Conservation (phyloP, 2,113 vertebrate genomes). For the Syngnathoides biaculeatus region DNA sequence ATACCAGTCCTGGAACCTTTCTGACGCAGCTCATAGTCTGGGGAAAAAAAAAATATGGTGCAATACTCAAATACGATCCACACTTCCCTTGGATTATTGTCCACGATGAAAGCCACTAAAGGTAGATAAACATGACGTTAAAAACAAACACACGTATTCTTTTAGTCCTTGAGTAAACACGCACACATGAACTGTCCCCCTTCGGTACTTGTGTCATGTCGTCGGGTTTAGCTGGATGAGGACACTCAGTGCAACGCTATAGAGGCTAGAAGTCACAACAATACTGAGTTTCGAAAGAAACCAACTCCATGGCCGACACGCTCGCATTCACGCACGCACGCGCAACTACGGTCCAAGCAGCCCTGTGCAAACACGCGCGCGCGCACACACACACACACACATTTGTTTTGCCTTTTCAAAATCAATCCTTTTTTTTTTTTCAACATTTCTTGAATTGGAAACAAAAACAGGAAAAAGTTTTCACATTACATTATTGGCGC, state of each 20-base stretch:
- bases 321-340: slow-evolving; percentile 58
- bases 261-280: slow-evolving; percentile 84
- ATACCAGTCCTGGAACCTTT: background rate
- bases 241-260: slow-evolving; percentile 94
- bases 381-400: slow-evolving; percentile 48
- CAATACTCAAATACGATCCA: slow-evolving; percentile 86
- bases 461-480: slow-evolving; percentile 83
- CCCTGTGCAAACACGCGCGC: slow-evolving; percentile 74
- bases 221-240: slow-evolving; percentile 82
- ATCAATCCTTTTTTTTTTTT: slow-evolving; percentile 34
- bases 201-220: slow-evolving; percentile 76
- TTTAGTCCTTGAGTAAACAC: slow-evolving; percentile 97
- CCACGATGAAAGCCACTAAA: slow-evolving; percentile 93
- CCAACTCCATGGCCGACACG: slow-evolving; percentile 33
- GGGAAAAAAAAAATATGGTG: slow-evolving; percentile 91
- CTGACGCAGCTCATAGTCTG: slow-evolving; percentile 39
- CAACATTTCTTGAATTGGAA: slow-evolving; percentile 61
- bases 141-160: slow-evolving; percentile 71
- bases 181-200: slow-evolving; percentile 93
- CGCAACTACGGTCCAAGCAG: slow-evolving; percentile 71
- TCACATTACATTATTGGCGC: slow-evolving; percentile 98
- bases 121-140: slow-evolving; percentile 93
- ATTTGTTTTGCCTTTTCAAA: slow-evolving; percentile 54
- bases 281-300: slow-evolving; percentile 63
- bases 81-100: slow-evolving; percentile 83